Conservation (phyloP, 1,140 invertebrate species). For the Aphelenchoides avenae region DNA sequence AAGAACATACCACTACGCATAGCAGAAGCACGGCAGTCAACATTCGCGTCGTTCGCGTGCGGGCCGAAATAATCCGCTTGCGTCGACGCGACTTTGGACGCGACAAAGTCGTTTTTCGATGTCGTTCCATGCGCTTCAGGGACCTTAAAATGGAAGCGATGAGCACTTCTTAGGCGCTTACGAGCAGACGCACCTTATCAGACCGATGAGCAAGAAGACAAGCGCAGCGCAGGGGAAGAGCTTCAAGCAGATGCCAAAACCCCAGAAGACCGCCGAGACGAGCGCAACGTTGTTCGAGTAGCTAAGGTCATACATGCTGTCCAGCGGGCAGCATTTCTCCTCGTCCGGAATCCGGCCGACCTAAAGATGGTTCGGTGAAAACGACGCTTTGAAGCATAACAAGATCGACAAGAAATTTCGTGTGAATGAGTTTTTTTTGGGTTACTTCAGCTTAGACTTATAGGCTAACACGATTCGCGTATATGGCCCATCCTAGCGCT, state of each 20-base stretch:
- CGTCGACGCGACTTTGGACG: too few species aligned
- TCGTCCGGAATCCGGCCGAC: too few species aligned
- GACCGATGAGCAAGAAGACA: slow-evolving; percentile 20
- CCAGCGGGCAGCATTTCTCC: too few species aligned
- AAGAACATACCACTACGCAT: slow-evolving; percentile 29
- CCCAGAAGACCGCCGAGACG: slow-evolving; percentile 36
- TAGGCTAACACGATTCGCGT: too few species aligned
- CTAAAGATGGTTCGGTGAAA: too few species aligned
- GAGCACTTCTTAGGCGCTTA: neutral
- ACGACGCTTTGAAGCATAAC: too few species aligned
- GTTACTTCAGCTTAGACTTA: too few species aligned
- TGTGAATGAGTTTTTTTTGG: too few species aligned
- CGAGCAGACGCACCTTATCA: slow-evolving; percentile 25
- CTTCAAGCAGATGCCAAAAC: slow-evolving; percentile 38
- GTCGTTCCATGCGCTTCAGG: slow-evolving; percentile 22
- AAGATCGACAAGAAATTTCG: too few species aligned
- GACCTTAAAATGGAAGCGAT: slow-evolving; percentile 20
- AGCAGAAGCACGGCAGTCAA: slow-evolving; percentile 28
- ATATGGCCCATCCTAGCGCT: neutral
- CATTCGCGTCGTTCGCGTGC: slow-evolving; percentile 28
- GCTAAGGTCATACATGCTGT: slow-evolving; percentile 32
- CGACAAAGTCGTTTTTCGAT: slow-evolving; percentile 20
- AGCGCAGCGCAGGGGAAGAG: slow-evolving; percentile 33
- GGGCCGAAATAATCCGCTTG: slow-evolving; percentile 14
- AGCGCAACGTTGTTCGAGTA: slow-evolving; percentile 26